phyloP scores from a whole-genome alignment of 2,888 invertebrate genomes.

The Zygaena filipendulae region DNA sequence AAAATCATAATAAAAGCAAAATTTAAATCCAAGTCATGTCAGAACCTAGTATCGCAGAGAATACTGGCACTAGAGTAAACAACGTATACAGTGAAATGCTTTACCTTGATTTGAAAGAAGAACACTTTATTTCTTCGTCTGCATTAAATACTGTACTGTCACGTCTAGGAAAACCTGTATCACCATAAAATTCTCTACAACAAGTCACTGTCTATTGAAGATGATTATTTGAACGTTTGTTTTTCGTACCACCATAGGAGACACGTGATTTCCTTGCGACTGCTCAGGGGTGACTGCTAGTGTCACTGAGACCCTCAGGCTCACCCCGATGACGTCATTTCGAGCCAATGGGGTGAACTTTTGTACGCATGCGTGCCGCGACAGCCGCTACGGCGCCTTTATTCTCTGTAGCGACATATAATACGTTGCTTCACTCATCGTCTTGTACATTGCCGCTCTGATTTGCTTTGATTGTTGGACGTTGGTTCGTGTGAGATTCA shows the following conservation, averaged over 20 bases:
- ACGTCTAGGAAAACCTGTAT: too few relatives aligned
- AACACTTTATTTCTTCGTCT: constrained; percentile 10
- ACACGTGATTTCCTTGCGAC: constrained; percentile 41
- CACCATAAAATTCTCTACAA: too few relatives aligned
- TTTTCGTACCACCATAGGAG: constrained; percentile 31
- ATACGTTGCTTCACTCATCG: constrained; percentile 21
- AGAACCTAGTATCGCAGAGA: constrained; percentile 36
- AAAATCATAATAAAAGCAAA: too few relatives aligned
- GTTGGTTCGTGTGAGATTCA: constrained; percentile 22
- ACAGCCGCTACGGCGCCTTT: constrained; percentile 58
- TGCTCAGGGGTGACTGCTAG: constrained; percentile 61
- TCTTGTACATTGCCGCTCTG: constrained; percentile 40
- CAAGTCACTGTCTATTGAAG: too few relatives aligned
- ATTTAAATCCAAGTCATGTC: constrained; percentile 25
- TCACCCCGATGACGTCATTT: constrained; percentile 67
- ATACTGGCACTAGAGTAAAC: constrained; percentile 41
- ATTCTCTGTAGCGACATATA: constrained; percentile 26
- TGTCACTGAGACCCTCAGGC: constrained; percentile 55
- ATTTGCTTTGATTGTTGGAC: constrained; percentile 24
- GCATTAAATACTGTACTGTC: constrained; percentile 21
- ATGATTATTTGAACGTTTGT: constrained; percentile 39
- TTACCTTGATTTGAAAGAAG: constrained; percentile 21
- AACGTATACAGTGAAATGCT: constrained; percentile 25
- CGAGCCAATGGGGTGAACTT: constrained; percentile 59
- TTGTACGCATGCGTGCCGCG: constrained; percentile 48